These are phyloP conservation scores for Drosophila hamatofila DNA, from an alignment of 2,888 invertebrate genomes.

Conservation along the genomic window DNA sequence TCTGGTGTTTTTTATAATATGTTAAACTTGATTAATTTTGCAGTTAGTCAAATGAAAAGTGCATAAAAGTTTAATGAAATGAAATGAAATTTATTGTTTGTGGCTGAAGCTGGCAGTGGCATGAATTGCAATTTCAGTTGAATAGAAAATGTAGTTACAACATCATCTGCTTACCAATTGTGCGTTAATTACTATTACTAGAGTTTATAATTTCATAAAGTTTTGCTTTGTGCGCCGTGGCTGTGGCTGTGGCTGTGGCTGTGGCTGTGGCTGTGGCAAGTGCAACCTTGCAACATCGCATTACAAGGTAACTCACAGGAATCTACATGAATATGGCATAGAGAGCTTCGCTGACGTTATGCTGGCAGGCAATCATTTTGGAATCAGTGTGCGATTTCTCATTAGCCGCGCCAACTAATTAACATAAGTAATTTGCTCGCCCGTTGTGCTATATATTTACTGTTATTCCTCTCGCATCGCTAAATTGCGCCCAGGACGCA, in stretches of 20 bases:
- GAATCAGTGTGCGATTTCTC: slow-evolving; percentile 62
- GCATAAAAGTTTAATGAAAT: background rate
- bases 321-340: background rate
- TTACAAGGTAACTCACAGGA: background rate
- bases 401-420: slow-evolving; percentile 74
- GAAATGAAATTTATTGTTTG: background rate
- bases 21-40: background rate
- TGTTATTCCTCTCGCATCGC: slow-evolving; percentile 22
- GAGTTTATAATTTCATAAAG: background rate
- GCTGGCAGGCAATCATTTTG: slow-evolving; percentile 41
- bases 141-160: background rate
- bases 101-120: background rate
- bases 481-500: slow-evolving; percentile 53
- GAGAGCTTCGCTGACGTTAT: slow-evolving; percentile 17
- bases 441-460: slow-evolving; percentile 6
- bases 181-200: background rate
- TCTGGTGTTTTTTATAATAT: background rate
- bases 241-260: no score
- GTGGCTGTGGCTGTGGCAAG: background rate
- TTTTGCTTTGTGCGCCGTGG: no score
- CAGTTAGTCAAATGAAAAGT: background rate
- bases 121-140: background rate
- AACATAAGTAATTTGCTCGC: slow-evolving; percentile 75
- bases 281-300: background rate
- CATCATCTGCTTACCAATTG: background rate